Base-by-base conservation (phyloP, 1,140 invertebrate genomes). In the Drosophila micromelanica region DNA sequence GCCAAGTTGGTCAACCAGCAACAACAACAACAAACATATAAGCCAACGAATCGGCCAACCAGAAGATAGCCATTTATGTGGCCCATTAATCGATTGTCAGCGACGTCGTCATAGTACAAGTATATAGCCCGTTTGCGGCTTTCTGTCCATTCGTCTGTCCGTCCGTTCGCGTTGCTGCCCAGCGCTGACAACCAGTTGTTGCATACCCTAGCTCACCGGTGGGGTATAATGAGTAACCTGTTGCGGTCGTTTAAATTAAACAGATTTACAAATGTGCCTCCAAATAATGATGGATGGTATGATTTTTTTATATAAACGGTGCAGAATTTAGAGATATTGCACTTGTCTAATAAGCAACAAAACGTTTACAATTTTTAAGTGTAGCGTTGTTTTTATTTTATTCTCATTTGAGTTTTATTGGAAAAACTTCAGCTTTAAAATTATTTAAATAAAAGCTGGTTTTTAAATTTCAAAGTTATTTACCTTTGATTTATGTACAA, bases 21-120 rank as follows among this genome's bases (percentile, higher is more conserved):
- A 12, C 57, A 23, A 27, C 37, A 32, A 32, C 27, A 51, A 35
- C 30, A 43, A 42, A 35, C 30, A 43, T 30, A 23, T 20, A 56
- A 48, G 46, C 23, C 6, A 68, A 30, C 32, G 55, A 59, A 32
- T 20, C 42, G 68, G 57, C 73, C 54, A 72, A 77, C 84, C 79
- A 89, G 79, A 89, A 87, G 84, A 87, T 87, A 87, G 84, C 84
- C 84, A 87, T 89, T 87, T 87, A 89, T 69, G 78, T 87, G 84
- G 80, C 84, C 82, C 82, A 87, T 84, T 87, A 82, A 87, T 87
- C 84, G 82, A 87, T 89, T 89, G 82, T 87, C 82, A 87, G 82
- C 84, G 78, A 62, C 78, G 63, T 76, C 82, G 79, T 89, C 78
- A 82, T 87, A 80, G 52, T 15, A 45, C 60, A 52, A 73, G 52